Conservation (phyloP, 2,888 invertebrate species). For the Parnassius orleans region DNA sequence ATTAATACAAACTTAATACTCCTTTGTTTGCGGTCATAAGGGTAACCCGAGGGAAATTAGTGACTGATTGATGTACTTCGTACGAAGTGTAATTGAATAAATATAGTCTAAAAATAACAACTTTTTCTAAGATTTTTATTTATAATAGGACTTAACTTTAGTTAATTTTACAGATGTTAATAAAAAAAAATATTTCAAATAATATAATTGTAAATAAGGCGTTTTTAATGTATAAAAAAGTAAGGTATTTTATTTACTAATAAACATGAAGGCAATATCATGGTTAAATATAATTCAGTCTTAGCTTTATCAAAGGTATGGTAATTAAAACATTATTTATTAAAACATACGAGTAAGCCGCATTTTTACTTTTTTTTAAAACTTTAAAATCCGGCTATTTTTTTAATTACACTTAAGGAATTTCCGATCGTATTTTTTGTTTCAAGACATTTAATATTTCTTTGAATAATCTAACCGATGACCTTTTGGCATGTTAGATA, state of each 20-base stretch:
- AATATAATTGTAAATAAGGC: too few relatives aligned
- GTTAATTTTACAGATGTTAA: too few relatives aligned
- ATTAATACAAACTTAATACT: neutral
- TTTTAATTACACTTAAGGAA: neutral
- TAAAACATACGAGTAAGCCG: too few relatives aligned
- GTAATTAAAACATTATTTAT: too few relatives aligned
- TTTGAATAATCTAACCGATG: too few relatives aligned
- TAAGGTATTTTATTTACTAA: too few relatives aligned
- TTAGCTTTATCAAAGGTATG: neutral
- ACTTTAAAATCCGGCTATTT: neutral
- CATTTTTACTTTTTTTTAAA: neutral
- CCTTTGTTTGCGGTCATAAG: slow-evolving; percentile 58
- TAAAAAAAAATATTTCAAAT: too few relatives aligned
- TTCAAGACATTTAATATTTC: neutral
- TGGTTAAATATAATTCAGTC: too few relatives aligned
- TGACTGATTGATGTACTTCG: slow-evolving; percentile 48
- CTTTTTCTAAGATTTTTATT: neutral
- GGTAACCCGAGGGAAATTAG: slow-evolving; percentile 62
- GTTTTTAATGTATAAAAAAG: too few relatives aligned
- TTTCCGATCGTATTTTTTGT: neutral
- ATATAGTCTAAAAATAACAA: neutral
- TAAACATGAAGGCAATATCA: too few relatives aligned
- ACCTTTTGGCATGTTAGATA: neutral
- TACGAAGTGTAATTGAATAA: slow-evolving; percentile 31
- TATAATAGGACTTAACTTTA: neutral